Conservation (phyloP, 1,140 invertebrate species). For the Drosophila ficusphila region DNA sequence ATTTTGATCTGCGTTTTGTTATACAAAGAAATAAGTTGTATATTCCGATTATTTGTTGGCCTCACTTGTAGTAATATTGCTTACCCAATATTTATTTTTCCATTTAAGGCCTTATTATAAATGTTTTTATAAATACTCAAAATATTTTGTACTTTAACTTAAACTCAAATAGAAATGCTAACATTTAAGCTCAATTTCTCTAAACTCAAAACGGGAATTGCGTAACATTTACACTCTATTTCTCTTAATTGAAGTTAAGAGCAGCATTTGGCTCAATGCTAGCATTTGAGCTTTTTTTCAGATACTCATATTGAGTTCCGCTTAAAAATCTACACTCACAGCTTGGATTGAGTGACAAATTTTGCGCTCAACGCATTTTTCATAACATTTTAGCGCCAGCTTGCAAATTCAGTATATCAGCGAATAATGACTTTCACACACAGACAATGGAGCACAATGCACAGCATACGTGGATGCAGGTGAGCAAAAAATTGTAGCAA, state of each 20-base stretch:
- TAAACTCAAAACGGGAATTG: neutral
- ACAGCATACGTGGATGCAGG: slow-evolving; percentile 23
- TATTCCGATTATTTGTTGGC: too few relatives aligned
- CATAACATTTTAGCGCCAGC: slow-evolving; percentile 32
- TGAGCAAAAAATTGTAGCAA: slow-evolving; percentile 61
- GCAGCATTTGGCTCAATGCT: neutral
- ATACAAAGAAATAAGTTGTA: too few relatives aligned
- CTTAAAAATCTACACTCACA: neutral
- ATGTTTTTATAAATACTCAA: too few relatives aligned
- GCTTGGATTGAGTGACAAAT: neutral
- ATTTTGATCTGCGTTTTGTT: too few relatives aligned
- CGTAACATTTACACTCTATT: neutral
- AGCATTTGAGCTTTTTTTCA: neutral
- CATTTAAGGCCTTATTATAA: too few relatives aligned
- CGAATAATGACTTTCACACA: slow-evolving; percentile 46
- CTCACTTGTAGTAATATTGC: too few relatives aligned
- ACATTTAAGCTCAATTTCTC: slow-evolving; percentile 1
- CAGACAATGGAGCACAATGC: slow-evolving; percentile 17
- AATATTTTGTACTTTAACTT: too few relatives aligned
- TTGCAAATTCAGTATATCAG: slow-evolving; percentile 47
- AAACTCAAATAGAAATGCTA: neutral
- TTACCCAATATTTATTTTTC: too few relatives aligned
- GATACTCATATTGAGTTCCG: neutral
- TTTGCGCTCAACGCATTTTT: slow-evolving; percentile 6
- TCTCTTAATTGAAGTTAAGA: slow-evolving; percentile 18